Conservation (phyloP, 2,888 invertebrate genomes). For the Liodrosophila aerea region DNA sequence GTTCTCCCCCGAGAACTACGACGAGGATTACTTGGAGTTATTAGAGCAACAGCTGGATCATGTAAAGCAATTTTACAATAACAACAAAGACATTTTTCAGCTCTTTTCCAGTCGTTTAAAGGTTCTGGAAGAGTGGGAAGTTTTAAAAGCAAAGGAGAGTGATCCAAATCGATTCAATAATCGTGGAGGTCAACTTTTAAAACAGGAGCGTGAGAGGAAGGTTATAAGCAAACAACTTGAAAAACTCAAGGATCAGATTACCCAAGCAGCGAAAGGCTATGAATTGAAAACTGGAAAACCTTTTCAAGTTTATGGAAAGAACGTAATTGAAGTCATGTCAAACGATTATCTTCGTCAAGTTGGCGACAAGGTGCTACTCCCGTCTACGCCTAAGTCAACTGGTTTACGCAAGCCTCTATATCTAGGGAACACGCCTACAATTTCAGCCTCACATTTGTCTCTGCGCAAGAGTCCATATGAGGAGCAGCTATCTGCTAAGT, state of each 20-base stretch:
- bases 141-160: conserved; percentile 88
- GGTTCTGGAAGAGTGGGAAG: conserved; percentile 89
- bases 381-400: conserved; percentile 25
- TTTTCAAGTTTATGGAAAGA: conserved; percentile 86
- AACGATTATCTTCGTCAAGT: conserved; percentile 84
- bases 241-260: conserved; percentile 87
- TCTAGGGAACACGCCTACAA: conserved; percentile 54
- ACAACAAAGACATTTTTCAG: conserved; percentile 86
- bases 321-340: conserved; percentile 85
- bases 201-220: conserved; percentile 94
- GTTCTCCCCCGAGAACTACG: conserved; percentile 87
- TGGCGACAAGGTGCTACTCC: conserved; percentile 49
- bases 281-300: conserved; percentile 83
- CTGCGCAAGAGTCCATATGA: conserved; percentile 69
- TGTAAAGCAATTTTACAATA: conserved; percentile 86
- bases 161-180: conserved; percentile 93
- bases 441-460: conserved; percentile 48
- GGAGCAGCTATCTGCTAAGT: conserved; percentile 35
- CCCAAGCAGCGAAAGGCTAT: conserved; percentile 83
- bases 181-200: conserved; percentile 92
- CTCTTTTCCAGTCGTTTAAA: conserved; percentile 86
- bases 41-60: conserved; percentile 91
- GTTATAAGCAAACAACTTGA: conserved; percentile 88
- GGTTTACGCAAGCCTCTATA: conserved; percentile 73
- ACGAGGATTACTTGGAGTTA: conserved; percentile 90